Evolutionary conservation across 1,140 invertebrate genomes (phyloP).

Genomic region (Cecropterus lyciades): DNA sequence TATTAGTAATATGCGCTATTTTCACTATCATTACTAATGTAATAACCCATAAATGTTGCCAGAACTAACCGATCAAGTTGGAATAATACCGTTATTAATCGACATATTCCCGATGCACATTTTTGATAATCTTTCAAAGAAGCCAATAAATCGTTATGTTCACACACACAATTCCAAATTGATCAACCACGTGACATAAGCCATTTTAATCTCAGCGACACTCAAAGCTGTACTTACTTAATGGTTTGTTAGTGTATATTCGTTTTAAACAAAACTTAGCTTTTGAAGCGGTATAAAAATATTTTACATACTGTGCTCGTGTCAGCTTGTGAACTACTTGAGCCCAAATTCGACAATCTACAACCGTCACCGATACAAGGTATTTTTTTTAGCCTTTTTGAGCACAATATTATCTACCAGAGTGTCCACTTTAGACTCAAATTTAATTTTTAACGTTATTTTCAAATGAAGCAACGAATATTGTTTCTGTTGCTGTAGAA

Average conservation of each 20-base stretch:
- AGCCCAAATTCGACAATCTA: slow-evolving; percentile 11
- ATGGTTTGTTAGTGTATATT: slow-evolving; percentile 83
- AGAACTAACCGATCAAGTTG: slow-evolving; percentile 77
- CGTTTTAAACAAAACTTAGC: slow-evolving; percentile 30
- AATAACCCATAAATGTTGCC: slow-evolving; percentile 61
- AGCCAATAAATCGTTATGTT: slow-evolving; percentile 67
- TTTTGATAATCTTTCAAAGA: slow-evolving; percentile 37
- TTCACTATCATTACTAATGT: neutral
- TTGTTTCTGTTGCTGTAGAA: too few species aligned
- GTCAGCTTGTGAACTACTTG: slow-evolving; percentile 14
- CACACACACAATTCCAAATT: slow-evolving; percentile 80
- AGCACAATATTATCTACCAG: slow-evolving; percentile 7
- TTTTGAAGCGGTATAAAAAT: slow-evolving; percentile 19
- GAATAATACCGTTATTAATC: slow-evolving; percentile 56
- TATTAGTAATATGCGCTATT: slow-evolving; percentile 1
- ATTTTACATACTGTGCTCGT: slow-evolving; percentile 41
- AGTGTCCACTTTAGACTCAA: slow-evolving; percentile 3
- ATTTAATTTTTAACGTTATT: too few species aligned
- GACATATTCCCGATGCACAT: neutral
- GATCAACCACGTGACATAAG: slow-evolving; percentile 70
- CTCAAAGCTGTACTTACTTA: slow-evolving; percentile 69
- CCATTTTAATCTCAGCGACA: slow-evolving; percentile 57
- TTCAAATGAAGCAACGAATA: too few species aligned
- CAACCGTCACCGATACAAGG: slow-evolving; percentile 7
- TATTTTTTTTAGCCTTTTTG: slow-evolving; percentile 4